phyloP scores from a whole-genome alignment of 2,797 vertebrate species.

The Xyrichtys novacula region DNA sequence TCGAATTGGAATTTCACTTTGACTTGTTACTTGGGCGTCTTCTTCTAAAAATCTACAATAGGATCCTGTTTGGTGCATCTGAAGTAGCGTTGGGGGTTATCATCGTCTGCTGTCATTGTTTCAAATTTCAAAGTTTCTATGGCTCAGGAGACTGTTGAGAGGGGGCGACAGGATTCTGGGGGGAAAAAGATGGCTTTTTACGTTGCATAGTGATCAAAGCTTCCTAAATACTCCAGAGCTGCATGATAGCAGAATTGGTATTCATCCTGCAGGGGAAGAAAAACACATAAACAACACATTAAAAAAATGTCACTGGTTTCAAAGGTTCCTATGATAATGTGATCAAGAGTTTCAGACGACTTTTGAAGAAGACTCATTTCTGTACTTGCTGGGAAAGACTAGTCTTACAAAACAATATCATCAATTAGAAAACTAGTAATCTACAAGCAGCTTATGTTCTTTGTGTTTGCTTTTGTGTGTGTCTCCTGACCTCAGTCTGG shows the following conservation, averaged over 20 bases:
- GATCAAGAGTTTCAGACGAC: not conserved
- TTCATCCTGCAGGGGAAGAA: conserved; percentile 87
- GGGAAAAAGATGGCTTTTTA: conserved; percentile 93
- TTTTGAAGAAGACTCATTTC: conserved; percentile 10
- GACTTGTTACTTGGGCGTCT: conserved; percentile 22
- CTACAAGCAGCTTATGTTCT: not conserved
- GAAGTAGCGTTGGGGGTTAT: conserved; percentile 43
- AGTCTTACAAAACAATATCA: no score
- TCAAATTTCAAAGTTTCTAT: conserved; percentile 88
- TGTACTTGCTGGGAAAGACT: not conserved
- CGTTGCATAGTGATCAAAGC: conserved; percentile 99
- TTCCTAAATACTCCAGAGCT: conserved; percentile 98
- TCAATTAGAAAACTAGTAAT: no score
- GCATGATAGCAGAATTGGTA: conserved; percentile 99
- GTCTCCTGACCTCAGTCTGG: conserved; percentile 93
- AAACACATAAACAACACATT: conserved; percentile 25
- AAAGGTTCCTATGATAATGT: conserved; percentile 4
- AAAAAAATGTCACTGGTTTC: conserved; percentile 10
- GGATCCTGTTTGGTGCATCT: conserved; percentile 64
- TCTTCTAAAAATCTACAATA: conserved; percentile 64
- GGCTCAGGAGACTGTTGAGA: conserved; percentile 88
- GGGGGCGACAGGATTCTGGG: conserved; percentile 69
- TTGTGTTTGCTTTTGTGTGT: conserved; percentile 11
- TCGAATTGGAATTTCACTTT: conserved; percentile 75
- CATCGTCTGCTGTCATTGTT: conserved; percentile 73